Percentiles rank a stretch among this genome's conserved stretches.
These are phyloP conservation scores for Periparus ater DNA, from an alignment of 2,797 vertebrate species.

Conservation along the genomic window DNA sequence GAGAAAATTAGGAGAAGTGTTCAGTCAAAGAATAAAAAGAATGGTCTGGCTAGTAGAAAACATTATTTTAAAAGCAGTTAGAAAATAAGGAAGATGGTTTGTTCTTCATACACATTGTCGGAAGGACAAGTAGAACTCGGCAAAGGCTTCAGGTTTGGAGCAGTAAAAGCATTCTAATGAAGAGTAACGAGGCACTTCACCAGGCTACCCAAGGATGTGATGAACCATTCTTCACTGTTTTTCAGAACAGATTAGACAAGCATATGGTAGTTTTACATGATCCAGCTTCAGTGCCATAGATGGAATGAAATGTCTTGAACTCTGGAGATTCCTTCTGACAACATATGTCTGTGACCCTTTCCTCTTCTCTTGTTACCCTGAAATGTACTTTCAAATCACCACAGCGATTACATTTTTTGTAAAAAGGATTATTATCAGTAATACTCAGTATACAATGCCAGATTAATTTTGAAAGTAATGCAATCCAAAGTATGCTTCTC, in stretches of 20 bases:
- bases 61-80: neutral
- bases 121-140: neutral
- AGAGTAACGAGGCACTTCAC: constrained; percentile 54
- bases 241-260: constrained; percentile 41
- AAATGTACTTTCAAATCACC: neutral
- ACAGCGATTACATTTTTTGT: neutral
- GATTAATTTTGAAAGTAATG: constrained; percentile 1
- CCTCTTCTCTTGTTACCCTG: neutral
- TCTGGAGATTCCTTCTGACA: neutral
- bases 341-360: neutral
- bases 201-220: constrained; percentile 13
- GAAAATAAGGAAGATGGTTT: neutral
- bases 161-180: constrained; percentile 42
- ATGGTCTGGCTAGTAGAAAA: neutral
- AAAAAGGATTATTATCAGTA: neutral
- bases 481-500: neutral
- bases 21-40: neutral
- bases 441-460: neutral
- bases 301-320: neutral
- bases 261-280: constrained; percentile 12
- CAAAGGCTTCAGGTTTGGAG: neutral
- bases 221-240: constrained; percentile 34
- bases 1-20: neutral
- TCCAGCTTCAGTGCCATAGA: neutral
- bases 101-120: neutral